phyloP scores from a whole-genome alignment of 2,888 invertebrate species.

The Drosophila atripex region DNA sequence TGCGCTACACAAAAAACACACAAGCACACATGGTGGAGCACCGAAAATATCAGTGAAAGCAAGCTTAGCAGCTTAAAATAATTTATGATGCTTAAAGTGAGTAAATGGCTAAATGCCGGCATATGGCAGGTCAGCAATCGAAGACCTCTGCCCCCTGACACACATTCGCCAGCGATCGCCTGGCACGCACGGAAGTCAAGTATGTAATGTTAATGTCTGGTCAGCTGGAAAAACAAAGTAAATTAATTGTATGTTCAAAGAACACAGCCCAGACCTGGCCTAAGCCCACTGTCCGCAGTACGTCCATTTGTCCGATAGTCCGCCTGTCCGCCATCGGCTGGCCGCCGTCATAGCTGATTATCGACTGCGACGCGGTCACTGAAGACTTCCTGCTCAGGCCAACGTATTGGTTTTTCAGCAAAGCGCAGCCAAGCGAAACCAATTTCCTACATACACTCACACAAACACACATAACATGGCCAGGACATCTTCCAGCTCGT shows the following conservation, averaged over 20 bases:
- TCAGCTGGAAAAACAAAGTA: conserved; percentile 82
- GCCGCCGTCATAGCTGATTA: conserved; percentile 66
- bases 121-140: conserved; percentile 78
- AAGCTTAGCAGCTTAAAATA: conserved; percentile 76
- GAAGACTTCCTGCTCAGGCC: conserved; percentile 73
- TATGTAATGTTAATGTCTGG: conserved; percentile 78
- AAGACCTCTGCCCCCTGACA: conserved; percentile 14
- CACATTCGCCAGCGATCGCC: conserved; percentile 25
- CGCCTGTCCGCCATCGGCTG: conserved; percentile 6
- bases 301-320: conserved; percentile 5
- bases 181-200: conserved; percentile 76
- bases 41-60: conserved; percentile 38
- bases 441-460: conserved; percentile 76
- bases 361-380: conserved; percentile 79
- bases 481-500: conserved; percentile 28
- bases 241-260: conserved; percentile 81
- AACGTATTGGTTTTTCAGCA: conserved; percentile 67
- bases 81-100: conserved; percentile 78
- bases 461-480: conserved; percentile 59
- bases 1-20: conserved; percentile 43
- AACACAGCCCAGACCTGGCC: conserved; percentile 26
- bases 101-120: conserved; percentile 75
- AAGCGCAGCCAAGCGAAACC: conserved; percentile 76
- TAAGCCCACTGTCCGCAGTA: conserved; percentile 40
- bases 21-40: conserved; percentile 17